Percentiles rank a stretch among this genome's conserved stretches.
Conservation (phyloP, 2,888 invertebrate species). For the Oegoconia quadripuncta region DNA sequence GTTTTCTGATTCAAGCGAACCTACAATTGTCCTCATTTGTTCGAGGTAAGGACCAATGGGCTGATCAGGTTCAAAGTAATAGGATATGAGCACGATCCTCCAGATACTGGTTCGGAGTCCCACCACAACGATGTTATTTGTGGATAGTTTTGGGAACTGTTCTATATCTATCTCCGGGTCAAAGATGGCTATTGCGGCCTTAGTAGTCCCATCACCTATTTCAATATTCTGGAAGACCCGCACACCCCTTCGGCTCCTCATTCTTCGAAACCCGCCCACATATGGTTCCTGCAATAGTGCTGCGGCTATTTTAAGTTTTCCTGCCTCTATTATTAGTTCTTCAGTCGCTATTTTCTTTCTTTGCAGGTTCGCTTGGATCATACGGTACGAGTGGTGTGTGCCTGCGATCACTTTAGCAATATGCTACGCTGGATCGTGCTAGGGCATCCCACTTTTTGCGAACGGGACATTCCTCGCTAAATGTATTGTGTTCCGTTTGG, state of each 20-base stretch:
- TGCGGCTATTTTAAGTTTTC: not conserved
- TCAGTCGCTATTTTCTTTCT: not conserved
- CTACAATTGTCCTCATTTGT: not conserved
- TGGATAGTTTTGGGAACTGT: not conserved
- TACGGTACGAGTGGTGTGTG: not conserved
- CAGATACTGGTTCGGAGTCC: not conserved
- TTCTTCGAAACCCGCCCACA: not conserved
- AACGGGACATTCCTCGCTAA: slow-evolving; percentile 8
- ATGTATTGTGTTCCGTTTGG: slow-evolving; percentile 10
- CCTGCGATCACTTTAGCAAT: not conserved
- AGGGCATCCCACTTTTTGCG: not conserved
- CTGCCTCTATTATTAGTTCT: not conserved
- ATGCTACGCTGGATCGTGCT: not conserved
- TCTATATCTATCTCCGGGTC: slow-evolving; percentile 2
- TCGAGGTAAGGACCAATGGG: slow-evolving; percentile 4
- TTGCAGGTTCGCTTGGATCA: not conserved
- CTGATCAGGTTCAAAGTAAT: slow-evolving; percentile 4
- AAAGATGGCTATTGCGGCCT: slow-evolving; percentile 11
- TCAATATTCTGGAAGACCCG: not conserved
- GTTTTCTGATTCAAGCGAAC: not conserved
- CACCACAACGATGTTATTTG: not conserved
- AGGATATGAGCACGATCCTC: not conserved
- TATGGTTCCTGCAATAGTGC: not conserved
- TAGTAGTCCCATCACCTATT: not conserved
- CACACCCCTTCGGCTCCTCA: not conserved